Base-by-base conservation (phyloP, 2,113 vertebrate genomes). In the Prochilodus magdalenae region DNA sequence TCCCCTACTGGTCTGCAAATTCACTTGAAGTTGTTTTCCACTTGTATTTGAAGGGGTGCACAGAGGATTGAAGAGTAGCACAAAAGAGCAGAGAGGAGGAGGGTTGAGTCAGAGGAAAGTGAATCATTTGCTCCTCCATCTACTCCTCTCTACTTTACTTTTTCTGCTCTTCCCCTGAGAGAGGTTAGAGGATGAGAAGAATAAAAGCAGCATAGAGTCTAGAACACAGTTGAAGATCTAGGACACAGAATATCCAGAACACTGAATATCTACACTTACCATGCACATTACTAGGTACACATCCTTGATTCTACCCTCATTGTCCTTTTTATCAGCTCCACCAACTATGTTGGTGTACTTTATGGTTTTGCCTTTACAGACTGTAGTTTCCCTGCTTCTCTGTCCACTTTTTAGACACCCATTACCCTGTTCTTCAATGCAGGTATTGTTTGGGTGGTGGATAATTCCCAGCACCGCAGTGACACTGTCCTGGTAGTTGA, bases 31-130 rank as follows among this genome's bases (percentile, higher is more conserved):
- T 44, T 57, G 62, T 36, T 81, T 75, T 75, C n/a, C 73, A 69
- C 51, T 82, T 69, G n/a, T 33, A 60, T 82, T 55, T 20, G 29
- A 33, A 30, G 44, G n/a, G 88, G 89, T 84, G 85, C 69, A 73
- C 86, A 89, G 88, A 84, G 88, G 78, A 79, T 73, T 89, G 83
- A 90, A 91, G 87, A 79, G 89, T 12, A 29, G 26, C 33, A 85
- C 79, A 77, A 72, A 74, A 84, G 85, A 87, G 86, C 67, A 67
- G 62, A 80, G 40, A 67, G 59, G 80, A 83, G 82, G 85, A 77
- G 71, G 86, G 81, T 84, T 88, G 89, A 88, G 85, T 89, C 87
- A 88, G 83, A 82, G 86, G 82, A 60, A 22, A 75, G 79, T 51
- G 47, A 55, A 26, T 44, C 24, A 47, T 29, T 30, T 26, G 24